Conservation (phyloP, 2,888 invertebrate species). For the Athripsodes cinereus region DNA sequence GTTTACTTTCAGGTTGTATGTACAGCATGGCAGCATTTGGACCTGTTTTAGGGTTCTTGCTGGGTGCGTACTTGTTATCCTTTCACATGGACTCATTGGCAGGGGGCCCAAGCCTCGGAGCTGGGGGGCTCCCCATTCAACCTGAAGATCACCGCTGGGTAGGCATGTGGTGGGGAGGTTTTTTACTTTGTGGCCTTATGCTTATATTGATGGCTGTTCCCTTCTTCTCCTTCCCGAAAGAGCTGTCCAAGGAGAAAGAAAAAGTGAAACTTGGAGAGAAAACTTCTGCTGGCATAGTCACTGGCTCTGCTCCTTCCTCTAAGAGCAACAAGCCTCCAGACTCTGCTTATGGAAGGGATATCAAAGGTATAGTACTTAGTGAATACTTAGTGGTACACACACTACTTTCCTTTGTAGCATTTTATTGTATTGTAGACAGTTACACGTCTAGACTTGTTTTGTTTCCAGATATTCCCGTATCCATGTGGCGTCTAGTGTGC, state of each 20-base stretch:
- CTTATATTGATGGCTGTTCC: constrained; percentile 82
- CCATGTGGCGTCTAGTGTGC: constrained; percentile 83
- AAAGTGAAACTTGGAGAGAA: constrained; percentile 76
- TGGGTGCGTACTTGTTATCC: constrained; percentile 85
- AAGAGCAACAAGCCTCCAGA: constrained; percentile 51
- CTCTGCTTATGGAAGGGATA: constrained; percentile 80
- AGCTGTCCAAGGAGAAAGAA: constrained; percentile 71
- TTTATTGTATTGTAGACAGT: too few species aligned
- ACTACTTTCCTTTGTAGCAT: too few species aligned
- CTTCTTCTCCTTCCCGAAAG: constrained; percentile 90
- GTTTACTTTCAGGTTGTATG: constrained; percentile 92
- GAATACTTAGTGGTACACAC: too few species aligned
- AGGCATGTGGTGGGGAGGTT: constrained; percentile 95
- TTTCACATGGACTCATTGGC: constrained; percentile 85
- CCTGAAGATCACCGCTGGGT: constrained; percentile 82
- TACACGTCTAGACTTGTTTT: neutral
- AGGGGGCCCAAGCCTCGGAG: neutral
- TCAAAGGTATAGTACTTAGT: constrained; percentile 80
- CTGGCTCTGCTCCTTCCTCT: constrained; percentile 35
- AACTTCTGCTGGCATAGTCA: constrained; percentile 36
- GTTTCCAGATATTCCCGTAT: constrained; percentile 77
- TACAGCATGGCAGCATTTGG: constrained; percentile 96
- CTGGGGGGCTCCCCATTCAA: neutral
- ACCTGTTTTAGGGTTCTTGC: constrained; percentile 87
- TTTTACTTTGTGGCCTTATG: constrained; percentile 81